Base-by-base conservation (phyloP, 2,113 vertebrate species). In the Falcunculus frontatus region DNA sequence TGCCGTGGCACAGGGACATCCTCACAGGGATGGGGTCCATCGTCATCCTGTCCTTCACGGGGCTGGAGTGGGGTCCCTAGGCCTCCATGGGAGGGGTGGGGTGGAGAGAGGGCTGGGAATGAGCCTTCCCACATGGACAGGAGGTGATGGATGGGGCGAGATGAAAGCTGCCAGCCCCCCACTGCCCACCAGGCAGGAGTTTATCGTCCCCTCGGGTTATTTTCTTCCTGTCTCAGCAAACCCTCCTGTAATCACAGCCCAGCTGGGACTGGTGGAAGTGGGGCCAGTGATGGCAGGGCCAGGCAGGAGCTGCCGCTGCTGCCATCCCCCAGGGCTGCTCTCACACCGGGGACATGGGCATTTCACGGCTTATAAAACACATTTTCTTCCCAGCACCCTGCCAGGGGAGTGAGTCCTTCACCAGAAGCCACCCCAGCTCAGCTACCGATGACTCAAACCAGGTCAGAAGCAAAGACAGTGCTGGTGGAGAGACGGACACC, bases 41-140 rank as follows among this genome's bases (percentile, higher is more conserved):
- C 46, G 1, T 3, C 60, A 8, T 30, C 59, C 77, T 0, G 0
- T 20, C 59, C 64, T 7, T 7, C 12, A 0, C 6, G 84, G 73
- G 77, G 47, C 39, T 21, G 42, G 6, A 17, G 30, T 1, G 77
- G 13, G 35, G 26, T 42, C 35, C 41, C 44, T 59, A 32, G 11
- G 7, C 20, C 13, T 2, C 32, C 32, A 0, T 0, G 9, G 62
- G 47, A 18, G 32, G 15, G 52, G 4, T 1, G 14, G 20, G 67
- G 6, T 11, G 27, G 3, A 0, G 2, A 2, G 7, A 6, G 55
- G 44, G 75, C 13, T 30, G 84, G 57, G 60, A 50, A 22, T 1
- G 52, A 67, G 42, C 62, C 13, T 17, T 20, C 22, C 59, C 9
- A 2, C 65, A 16, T 19, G 0, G 30, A 5, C 3, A 7, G 63